Conservation (phyloP, 2,797 vertebrate genomes). For the Pantherophis vulpinus region DNA sequence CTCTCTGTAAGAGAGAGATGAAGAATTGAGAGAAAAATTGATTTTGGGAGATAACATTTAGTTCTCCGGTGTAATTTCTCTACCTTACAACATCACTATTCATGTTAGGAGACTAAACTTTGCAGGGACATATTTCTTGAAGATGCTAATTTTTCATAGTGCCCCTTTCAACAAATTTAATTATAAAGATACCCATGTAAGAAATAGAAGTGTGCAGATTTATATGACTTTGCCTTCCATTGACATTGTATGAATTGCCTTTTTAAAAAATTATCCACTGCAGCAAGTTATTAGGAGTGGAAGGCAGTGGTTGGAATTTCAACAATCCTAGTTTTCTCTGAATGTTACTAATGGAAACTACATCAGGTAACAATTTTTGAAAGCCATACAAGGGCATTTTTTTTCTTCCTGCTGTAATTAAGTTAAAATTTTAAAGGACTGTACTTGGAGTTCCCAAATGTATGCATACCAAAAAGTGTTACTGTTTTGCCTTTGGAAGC, state of each 20-base stretch:
- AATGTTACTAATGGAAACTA: neutral
- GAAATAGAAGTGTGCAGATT: neutral
- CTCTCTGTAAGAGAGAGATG: neutral
- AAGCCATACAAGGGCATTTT: neutral
- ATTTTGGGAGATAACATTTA: neutral
- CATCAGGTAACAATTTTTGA: neutral
- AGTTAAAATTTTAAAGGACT: neutral
- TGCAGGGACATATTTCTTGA: neutral
- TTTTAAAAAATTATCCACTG: neutral
- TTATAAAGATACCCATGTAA: no score
- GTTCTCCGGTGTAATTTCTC: neutral
- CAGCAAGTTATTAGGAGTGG: neutral
- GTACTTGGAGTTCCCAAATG: neutral
- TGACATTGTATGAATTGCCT: neutral
- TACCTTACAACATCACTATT: neutral
- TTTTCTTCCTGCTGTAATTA: neutral
- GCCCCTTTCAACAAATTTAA: neutral
- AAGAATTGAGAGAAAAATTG: neutral
- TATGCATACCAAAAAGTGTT: neutral
- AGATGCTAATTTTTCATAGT: neutral
- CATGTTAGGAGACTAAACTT: neutral
- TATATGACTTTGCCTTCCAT: neutral
- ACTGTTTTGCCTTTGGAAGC: neutral
- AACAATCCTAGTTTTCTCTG: neutral
- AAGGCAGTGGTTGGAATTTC: neutral